Base-by-base conservation (phyloP, 2,797 vertebrate species). In the Oreochromis mossambicus region DNA sequence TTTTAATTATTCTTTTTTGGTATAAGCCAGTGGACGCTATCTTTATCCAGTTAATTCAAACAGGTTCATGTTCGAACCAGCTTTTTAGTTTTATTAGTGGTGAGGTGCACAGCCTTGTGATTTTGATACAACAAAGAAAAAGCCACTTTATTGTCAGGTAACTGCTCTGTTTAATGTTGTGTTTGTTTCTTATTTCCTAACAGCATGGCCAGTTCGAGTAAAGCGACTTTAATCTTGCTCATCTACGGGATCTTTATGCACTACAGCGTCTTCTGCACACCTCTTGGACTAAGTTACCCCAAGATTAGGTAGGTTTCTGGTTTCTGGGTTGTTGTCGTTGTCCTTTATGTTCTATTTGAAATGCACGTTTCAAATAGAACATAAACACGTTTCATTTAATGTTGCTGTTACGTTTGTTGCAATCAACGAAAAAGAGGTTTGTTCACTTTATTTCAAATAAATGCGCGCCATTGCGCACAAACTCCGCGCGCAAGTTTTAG, bases 191-290 rank as follows among this genome's bases (percentile, higher is more conserved):
- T 56, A 43, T 93, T 86, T 86, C 89, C 92, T 95, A 93, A 90
- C 97, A 99, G 98, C 97, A 97, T 97, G 98, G 97, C 97, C 95
- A 98, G 97, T 97, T 97, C 97, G 96, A 98, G 97, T 96, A 98
- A 98, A 97, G 96, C 97, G 88, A 96, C 97, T 95, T 95, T 98
- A 96, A 97, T 97, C 94, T 97, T 99, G 95, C 96, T 99, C 95
- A 95, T 99, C 97, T 99, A 98, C 90, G 98, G 98, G 94, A 98
- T 99, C 95, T 96, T 99, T 95, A 98, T 98, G 98, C 98, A 98
- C 94, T 98, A 97, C 97, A 98, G 97, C 95, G 97, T 97, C 96
- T 97, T 97, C 96, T 97, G 98, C 96, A 97, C 98, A 95, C 98
- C 98, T 95, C 96, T 97, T 29, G 97, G 98, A 87, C 96, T 99